These are phyloP conservation scores for Bombylius discolor DNA, from an alignment of 2,888 invertebrate genomes.

Conservation along the genomic window DNA sequence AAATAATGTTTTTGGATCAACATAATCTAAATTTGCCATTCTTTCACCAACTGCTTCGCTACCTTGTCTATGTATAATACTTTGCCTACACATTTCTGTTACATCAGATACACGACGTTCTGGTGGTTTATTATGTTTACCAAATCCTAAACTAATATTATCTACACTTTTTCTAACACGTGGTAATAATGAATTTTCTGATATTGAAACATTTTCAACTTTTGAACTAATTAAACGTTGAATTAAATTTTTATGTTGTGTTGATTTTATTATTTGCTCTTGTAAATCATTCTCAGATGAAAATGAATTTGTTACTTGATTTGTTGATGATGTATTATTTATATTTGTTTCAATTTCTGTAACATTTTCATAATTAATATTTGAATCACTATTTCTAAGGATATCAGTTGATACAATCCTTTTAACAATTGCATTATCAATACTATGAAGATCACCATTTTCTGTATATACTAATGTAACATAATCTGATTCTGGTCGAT, in stretches of 20 bases:
- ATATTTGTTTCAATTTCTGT: conserved; percentile 8
- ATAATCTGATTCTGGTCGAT: conserved; percentile 34
- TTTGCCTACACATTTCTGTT: conserved; percentile 30
- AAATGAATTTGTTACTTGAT: background rate
- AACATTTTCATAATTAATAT: conserved; percentile 20
- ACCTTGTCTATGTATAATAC: conserved; percentile 56
- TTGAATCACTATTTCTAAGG: conserved; percentile 19
- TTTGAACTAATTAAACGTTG: conserved; percentile 25
- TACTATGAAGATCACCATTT: conserved; percentile 26
- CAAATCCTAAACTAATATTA: conserved; percentile 23
- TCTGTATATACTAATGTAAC: conserved; percentile 32
- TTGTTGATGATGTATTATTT: background rate
- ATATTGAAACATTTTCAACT: conserved; percentile 23
- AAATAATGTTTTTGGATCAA: conserved; percentile 61
- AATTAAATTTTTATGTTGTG: conserved; percentile 24
- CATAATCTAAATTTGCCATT: conserved; percentile 78
- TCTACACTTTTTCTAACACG: conserved; percentile 27
- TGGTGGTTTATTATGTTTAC: conserved; percentile 25
- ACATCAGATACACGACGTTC: conserved; percentile 33
- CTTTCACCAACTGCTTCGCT: conserved; percentile 74
- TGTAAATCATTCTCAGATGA: conserved; percentile 3
- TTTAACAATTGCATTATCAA: conserved; percentile 24
- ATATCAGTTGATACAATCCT: conserved; percentile 10
- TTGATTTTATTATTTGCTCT: conserved; percentile 17
- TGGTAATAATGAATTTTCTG: conserved; percentile 27